Base-by-base conservation (phyloP, 2,888 invertebrate species). In the Caenorhabditis becei region DNA sequence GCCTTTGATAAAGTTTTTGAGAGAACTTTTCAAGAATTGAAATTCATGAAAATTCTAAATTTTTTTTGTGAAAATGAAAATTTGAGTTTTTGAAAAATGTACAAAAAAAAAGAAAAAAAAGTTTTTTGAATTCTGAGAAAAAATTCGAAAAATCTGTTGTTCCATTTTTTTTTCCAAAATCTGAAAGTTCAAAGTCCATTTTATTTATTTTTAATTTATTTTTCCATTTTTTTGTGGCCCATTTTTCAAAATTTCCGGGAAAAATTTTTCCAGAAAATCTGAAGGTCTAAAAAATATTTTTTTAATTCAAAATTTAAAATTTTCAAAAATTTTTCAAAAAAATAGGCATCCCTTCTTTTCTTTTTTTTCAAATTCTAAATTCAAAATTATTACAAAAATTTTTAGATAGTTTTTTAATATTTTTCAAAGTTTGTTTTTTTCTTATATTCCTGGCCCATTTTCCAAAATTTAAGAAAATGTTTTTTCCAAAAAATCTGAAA, bases 171-270 rank as follows among this genome's bases (percentile, higher is more conserved):
- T n/a, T n/a, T n/a, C n/a, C n/a, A n/a, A n/a, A n/a, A n/a, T n/a
- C n/a, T n/a, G n/a, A n/a, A n/a, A n/a, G n/a, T n/a, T n/a, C n/a
- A 20, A 51, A 51, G 20, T 51, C 20, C 20, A 18, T 20, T 51
- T 20, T 20, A 3, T 18, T 20, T 2, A 4, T 51, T 51, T 51
- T 51, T 18, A 32, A n/a, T n/a, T 32, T 4, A 32, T 7, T 32
- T 32, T 32, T 4, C 4, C 4, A 7, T 32, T 32, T 32, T 32
- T 32, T 32, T 32, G 32, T 4, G 14, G 14, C 18, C 14, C 4
- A 47, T 47, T 18, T 49, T 49, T 20, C 14, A n/a, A 49, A 49
- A 20, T 49, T 49, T n/a, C n/a, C n/a, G n/a, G n/a, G n/a, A n/a
- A n/a, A n/a, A n/a, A n/a, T n/a, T n/a, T n/a, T n/a, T n/a, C n/a